Evolutionary conservation across 2,113 vertebrate genomes (phyloP).

Genomic region (Gobius niger): DNA sequence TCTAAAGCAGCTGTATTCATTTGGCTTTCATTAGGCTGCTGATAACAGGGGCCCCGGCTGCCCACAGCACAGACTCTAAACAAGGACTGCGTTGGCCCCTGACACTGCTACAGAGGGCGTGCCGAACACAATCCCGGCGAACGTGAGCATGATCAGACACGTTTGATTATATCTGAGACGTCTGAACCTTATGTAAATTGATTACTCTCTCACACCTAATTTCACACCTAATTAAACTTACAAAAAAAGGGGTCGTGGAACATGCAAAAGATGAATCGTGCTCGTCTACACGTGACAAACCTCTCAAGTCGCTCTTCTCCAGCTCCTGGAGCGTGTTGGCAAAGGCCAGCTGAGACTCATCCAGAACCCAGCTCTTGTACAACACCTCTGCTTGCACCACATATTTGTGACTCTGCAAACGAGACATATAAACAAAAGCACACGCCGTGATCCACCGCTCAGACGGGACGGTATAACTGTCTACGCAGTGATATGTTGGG

Average conservation of each 20-base stretch:
- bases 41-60: slow-evolving; percentile 48
- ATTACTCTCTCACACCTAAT: slow-evolving; percentile 6
- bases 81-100: slow-evolving; percentile 35
- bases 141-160: slow-evolving; percentile 13
- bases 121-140: slow-evolving; percentile 22
- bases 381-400: slow-evolving; percentile 84
- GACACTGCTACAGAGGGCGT: slow-evolving; percentile 37
- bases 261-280: not conserved
- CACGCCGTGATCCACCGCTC: not conserved
- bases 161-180: slow-evolving; percentile 6
- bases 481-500: slow-evolving; percentile 4
- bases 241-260: not conserved
- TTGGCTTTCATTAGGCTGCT: slow-evolving; percentile 63
- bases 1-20: slow-evolving; percentile 65
- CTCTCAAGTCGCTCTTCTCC: slow-evolving; percentile 81
- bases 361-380: slow-evolving; percentile 83
- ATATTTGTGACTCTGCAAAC: slow-evolving; percentile 81
- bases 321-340: slow-evolving; percentile 78
- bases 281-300: slow-evolving; percentile 61
- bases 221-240: not conserved
- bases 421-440: slow-evolving; percentile 14
- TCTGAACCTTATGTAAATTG: slow-evolving; percentile 1
- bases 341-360: slow-evolving; percentile 76
- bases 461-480: not conserved
- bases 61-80: slow-evolving; percentile 35